phyloP scores from a whole-genome alignment of 1,140 invertebrate genomes.

The Trachymyrmex cornetzi region DNA sequence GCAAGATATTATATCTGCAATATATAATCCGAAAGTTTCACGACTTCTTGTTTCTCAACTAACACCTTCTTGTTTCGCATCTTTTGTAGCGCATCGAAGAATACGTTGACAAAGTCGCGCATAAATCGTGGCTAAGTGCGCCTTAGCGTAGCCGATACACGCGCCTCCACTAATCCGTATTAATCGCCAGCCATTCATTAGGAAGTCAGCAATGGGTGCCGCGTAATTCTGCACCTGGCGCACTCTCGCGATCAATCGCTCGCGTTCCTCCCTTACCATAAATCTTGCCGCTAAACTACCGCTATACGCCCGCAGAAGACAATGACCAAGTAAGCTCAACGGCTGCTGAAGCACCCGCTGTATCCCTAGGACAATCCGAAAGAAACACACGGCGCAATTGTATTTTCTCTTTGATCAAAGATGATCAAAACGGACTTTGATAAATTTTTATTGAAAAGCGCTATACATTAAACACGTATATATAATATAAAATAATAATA shows the following conservation, averaged over 20 bases:
- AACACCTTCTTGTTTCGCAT: background rate
- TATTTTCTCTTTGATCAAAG: background rate
- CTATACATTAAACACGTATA: too few species aligned
- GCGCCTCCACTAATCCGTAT: constrained; percentile 72
- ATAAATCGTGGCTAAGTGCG: constrained; percentile 58
- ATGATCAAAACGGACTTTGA: background rate
- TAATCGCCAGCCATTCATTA: constrained; percentile 75
- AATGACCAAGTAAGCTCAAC: constrained; percentile 69
- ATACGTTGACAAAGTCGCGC: constrained; percentile 57
- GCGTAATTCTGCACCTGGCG: constrained; percentile 70
- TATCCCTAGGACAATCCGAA: background rate
- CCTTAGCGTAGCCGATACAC: constrained; percentile 57
- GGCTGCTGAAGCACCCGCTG: background rate
- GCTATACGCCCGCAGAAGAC: constrained; percentile 54
- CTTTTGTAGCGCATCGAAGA: constrained; percentile 36
- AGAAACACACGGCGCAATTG: background rate
- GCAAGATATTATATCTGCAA: background rate
- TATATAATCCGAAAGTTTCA: background rate
- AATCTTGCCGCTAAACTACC: constrained; percentile 69
- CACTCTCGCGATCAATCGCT: constrained; percentile 73
- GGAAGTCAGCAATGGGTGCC: constrained; percentile 72
- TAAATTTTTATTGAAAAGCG: background rate
- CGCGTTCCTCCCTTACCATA: constrained; percentile 63
- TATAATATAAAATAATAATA: too few species aligned
- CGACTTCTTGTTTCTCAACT: background rate